Conservation (phyloP, 2,888 invertebrate species). For the Sepioteuthis lessoniana region DNA sequence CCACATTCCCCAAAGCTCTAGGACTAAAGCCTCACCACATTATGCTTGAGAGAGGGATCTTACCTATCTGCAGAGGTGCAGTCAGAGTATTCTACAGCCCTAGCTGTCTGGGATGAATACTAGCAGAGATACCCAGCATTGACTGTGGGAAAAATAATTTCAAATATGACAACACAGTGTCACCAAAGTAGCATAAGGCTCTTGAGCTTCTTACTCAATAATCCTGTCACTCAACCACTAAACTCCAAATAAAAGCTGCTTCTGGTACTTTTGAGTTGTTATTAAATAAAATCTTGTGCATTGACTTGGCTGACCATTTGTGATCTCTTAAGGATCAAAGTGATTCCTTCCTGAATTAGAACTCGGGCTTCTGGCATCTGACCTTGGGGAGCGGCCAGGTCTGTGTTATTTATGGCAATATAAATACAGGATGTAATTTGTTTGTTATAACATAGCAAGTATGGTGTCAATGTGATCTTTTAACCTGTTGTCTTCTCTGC, state of each 20-base stretch:
- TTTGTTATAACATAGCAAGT: conserved; percentile 33
- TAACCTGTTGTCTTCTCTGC: conserved; percentile 2
- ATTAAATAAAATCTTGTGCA: neutral
- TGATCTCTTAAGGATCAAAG: conserved; percentile 17
- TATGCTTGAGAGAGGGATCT: too few relatives aligned
- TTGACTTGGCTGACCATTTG: neutral
- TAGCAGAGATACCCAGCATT: too few relatives aligned
- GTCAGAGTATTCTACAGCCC: too few relatives aligned
- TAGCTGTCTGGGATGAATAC: too few relatives aligned
- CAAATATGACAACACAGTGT: neutral
- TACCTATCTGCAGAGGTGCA: too few relatives aligned
- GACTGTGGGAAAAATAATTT: too few relatives aligned
- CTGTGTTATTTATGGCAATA: conserved; percentile 4
- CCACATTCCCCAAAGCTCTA: too few relatives aligned
- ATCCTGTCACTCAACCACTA: neutral
- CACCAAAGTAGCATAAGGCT: neutral
- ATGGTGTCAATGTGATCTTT: neutral
- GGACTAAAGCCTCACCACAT: too few relatives aligned
- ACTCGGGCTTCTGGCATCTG: neutral
- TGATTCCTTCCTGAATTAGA: conserved; percentile 33
- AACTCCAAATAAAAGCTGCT: neutral
- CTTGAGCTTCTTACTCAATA: neutral
- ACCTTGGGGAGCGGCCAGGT: conserved; percentile 14
- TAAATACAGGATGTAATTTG: conserved; percentile 9
- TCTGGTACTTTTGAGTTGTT: neutral